A percentile compares a stretch with the other conserved stretches of the same genome.
Conservation (phyloP, 1,140 invertebrate genomes). For the Procambarus virginalis region DNA sequence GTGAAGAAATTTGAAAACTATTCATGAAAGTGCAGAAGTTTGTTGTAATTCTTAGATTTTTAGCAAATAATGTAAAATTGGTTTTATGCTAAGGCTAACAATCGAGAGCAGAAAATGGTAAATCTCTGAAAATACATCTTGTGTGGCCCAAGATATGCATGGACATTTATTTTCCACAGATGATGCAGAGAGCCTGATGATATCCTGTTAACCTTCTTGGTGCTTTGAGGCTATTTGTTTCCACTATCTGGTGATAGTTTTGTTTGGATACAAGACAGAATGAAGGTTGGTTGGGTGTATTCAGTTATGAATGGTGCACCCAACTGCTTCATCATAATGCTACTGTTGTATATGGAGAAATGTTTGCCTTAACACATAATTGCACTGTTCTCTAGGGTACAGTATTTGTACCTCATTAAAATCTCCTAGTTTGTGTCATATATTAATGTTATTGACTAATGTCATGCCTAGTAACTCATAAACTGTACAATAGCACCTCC, state of each 20-base stretch:
- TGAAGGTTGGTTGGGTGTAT: neutral
- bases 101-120: neutral
- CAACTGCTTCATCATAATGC: neutral
- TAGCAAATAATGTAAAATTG: neutral
- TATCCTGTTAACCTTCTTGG: neutral
- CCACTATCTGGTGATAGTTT: neutral
- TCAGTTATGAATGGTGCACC: neutral
- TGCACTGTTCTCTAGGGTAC: too few species aligned
- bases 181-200: neutral
- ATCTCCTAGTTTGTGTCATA: neutral
- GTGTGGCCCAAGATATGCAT: neutral
- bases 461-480: neutral
- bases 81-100: neutral
- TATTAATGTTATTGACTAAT: neutral
- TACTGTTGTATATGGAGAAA: neutral
- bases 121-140: neutral
- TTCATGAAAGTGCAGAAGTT: neutral
- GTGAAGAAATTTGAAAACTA: neutral
- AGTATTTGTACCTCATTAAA: neutral
- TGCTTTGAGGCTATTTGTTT: neutral
- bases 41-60: neutral
- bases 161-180: neutral
- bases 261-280: neutral
- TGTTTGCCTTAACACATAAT: neutral
- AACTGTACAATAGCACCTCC: neutral